Base-by-base conservation (phyloP, 2,797 vertebrate species). In the Eospalax fontanierii region DNA sequence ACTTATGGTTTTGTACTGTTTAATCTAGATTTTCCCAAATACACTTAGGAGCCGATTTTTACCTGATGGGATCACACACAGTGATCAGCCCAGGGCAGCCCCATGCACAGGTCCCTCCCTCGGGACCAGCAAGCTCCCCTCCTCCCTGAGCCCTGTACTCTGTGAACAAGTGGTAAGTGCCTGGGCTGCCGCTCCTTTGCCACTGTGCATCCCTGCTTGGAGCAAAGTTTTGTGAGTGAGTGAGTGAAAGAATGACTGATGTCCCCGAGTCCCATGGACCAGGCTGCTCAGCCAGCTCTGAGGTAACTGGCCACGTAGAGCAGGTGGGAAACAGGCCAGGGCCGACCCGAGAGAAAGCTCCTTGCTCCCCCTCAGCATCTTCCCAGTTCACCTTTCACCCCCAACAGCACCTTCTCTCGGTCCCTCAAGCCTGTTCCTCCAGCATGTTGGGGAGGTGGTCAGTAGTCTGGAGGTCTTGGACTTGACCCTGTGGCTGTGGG, bases 141-240 rank as follows among this genome's bases (percentile, higher is more conserved):
- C 50, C 14, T 59, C 40, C 35, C 2, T 33, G 24, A 2, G 26
- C 9, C 93, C 63, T 26, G 75, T 30, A n/a, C 61, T 6, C 40
- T 40, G 54, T 19, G n/a, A 7, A 10, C 28, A 5, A 16, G 15
- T 10, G 1, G 15, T 46, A 22, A 4, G 3, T 10, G 1, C 4
- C 40, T 43, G 26, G 28, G n/a, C 35, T 24, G 61, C 46, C 82
- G 40, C 50, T 40, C 38, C 68, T 28, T 33, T 4, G 1, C 30
- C 2, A 1, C 68, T 15, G 12, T 26, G 28, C 78, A 15, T 16
- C 28, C 76, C 66, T 28, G 65, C 63, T 81, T 14, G 24, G 24
- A 35, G 54, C 63, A 86, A 22, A 33, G 10, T 9, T 16, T 54
- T 80, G 6, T 59, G 46, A 38, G 4, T 18, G 33, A 76, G 12